These are phyloP conservation scores for Pseudomyrmex gracilis DNA, from an alignment of 1,140 invertebrate genomes.

Conservation along the genomic window DNA sequence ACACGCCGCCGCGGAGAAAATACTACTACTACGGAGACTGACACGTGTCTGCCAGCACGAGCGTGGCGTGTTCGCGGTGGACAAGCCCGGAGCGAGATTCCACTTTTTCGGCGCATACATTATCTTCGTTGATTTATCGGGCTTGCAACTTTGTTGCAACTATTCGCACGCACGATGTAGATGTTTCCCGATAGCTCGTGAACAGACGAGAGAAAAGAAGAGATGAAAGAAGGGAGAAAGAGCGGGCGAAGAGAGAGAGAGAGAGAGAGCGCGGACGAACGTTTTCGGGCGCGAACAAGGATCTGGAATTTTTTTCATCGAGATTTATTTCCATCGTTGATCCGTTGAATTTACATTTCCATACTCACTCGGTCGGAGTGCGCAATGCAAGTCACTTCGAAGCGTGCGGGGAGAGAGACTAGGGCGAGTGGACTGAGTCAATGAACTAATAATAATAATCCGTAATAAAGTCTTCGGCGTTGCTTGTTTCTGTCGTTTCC, in stretches of 20 bases:
- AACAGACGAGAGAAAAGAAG: neutral
- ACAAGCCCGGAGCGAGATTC: conserved; percentile 38
- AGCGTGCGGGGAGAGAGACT: conserved; percentile 23
- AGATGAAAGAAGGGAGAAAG: neutral
- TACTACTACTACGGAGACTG: conserved; percentile 12
- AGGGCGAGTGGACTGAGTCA: conserved; percentile 34
- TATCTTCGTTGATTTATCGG: conserved; percentile 53
- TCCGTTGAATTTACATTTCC: conserved; percentile 47
- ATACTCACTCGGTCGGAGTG: conserved; percentile 35
- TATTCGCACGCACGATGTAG: conserved; percentile 47
- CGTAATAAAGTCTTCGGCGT: conserved; percentile 44
- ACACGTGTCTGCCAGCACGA: conserved; percentile 47
- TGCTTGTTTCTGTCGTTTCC: conserved; percentile 41
- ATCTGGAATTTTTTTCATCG: conserved; percentile 28
- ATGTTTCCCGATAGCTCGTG: conserved; percentile 35
- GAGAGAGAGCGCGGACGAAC: neutral
- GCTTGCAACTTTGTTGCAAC: conserved; percentile 32
- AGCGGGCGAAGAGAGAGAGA: neutral
- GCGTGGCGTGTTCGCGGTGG: conserved; percentile 37
- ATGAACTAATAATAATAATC: neutral
- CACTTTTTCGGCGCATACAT: conserved; percentile 47
- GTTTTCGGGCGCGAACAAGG: conserved; percentile 2
- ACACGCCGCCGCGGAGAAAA: neutral
- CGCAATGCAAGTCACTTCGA: conserved; percentile 28
- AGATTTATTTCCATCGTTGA: conserved; percentile 38